Conservation (phyloP, 2,113 vertebrate genomes). For the Brevimyrus niger region DNA sequence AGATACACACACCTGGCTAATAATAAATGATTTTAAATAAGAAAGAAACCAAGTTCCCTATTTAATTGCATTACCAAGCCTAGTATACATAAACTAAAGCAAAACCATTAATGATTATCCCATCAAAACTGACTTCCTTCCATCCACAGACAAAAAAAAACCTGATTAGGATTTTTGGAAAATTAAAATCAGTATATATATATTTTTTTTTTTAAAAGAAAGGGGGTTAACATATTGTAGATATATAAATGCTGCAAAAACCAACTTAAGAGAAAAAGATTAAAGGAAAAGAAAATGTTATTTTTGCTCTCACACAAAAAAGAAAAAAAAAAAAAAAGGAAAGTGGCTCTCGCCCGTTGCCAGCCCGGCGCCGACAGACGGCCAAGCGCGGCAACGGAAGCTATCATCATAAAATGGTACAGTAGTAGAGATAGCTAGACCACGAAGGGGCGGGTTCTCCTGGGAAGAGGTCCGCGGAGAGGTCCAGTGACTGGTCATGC, state of each 20-base stretch:
- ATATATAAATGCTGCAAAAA: slow-evolving; percentile 82
- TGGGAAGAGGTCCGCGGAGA: slow-evolving; percentile 98
- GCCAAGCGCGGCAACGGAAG: slow-evolving; percentile 91
- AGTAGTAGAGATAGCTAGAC: slow-evolving; percentile 99
- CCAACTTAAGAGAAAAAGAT: slow-evolving; percentile 68
- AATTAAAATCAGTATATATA: slow-evolving; percentile 56
- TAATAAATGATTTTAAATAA: slow-evolving; percentile 31
- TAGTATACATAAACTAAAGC: slow-evolving; percentile 42
- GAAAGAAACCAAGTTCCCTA: slow-evolving; percentile 22
- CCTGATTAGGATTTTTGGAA: slow-evolving; percentile 68
- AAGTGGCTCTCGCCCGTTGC: slow-evolving; percentile 84
- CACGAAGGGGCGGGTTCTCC: slow-evolving; percentile 96
- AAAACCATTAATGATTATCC: slow-evolving; percentile 29
- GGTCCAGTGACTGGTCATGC: slow-evolving; percentile 98
- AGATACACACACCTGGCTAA: slow-evolving; percentile 38
- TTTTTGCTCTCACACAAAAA: slow-evolving; percentile 58
- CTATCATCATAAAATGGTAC: slow-evolving; percentile 99
- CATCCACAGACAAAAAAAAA: slow-evolving; percentile 88
- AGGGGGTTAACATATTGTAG: slow-evolving; percentile 50
- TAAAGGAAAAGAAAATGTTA: slow-evolving; percentile 59
- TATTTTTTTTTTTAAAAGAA: slow-evolving; percentile 39
- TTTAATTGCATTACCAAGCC: slow-evolving; percentile 42
- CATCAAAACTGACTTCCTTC: slow-evolving; percentile 63
- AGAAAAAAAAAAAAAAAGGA: slow-evolving; percentile 51
- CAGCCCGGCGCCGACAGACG: slow-evolving; percentile 66